These are phyloP conservation scores for Sminthurinus signatus DNA, from an alignment of 1,140 invertebrate species.

Conservation along the genomic window DNA sequence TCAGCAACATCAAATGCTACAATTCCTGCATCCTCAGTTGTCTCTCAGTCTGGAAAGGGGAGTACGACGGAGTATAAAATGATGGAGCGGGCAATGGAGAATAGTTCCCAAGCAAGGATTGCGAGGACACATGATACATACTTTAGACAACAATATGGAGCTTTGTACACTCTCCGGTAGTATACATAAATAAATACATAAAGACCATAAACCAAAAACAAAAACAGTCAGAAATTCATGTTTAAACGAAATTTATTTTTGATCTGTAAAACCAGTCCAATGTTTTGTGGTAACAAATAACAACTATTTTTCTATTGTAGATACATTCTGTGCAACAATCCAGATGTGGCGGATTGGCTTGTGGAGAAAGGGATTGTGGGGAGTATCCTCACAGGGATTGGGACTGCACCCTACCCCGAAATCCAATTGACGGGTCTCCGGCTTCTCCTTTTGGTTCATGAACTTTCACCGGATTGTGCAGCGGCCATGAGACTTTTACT, in stretches of 20 bases:
- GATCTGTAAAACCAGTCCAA: neutral
- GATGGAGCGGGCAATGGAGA: neutral
- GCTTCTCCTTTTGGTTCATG: conserved; percentile 17
- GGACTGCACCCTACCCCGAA: neutral
- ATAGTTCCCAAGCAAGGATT: too few relatives aligned
- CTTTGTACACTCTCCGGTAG: conserved; percentile 5
- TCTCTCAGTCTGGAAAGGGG: too few relatives aligned
- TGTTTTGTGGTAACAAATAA: too few relatives aligned
- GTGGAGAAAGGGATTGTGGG: conserved; percentile 18
- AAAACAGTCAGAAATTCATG: too few relatives aligned
- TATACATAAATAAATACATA: too few relatives aligned
- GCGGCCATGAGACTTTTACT: neutral
- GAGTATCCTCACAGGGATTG: conserved; percentile 11
- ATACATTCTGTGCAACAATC: conserved; percentile 17
- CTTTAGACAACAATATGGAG: conserved; percentile 2
- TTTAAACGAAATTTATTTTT: too few relatives aligned
- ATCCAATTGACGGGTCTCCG: conserved; percentile 12
- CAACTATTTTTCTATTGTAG: too few relatives aligned
- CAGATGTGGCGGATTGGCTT: conserved; percentile 16
- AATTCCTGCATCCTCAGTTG: conserved; percentile 1
- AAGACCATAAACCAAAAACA: too few relatives aligned
- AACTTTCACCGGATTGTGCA: conserved; percentile 17
- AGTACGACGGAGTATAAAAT: too few relatives aligned
- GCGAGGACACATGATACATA: neutral
- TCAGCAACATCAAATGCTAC: too few relatives aligned